Conservation (phyloP, 2,797 vertebrate species). For the Leptatherina wallacei region DNA sequence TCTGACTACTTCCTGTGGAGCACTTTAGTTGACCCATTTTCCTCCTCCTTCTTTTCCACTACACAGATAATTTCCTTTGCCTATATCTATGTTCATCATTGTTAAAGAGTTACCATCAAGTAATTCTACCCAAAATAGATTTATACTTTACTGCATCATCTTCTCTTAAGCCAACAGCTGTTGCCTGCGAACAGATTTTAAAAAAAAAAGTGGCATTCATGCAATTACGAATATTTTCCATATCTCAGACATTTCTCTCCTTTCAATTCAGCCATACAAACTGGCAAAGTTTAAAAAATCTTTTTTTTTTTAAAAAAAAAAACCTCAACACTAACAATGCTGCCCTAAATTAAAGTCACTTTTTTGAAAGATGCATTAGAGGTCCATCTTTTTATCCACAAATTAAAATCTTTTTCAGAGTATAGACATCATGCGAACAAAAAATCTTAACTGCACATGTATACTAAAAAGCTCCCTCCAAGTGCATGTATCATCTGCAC, state of each 20-base stretch:
- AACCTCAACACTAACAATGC: neutral
- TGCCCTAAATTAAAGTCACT: neutral
- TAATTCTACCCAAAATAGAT: constrained; percentile 30
- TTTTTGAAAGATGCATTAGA: neutral
- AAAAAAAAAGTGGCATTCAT: constrained; percentile 6
- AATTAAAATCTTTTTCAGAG: constrained; percentile 32
- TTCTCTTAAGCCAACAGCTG: constrained; percentile 23
- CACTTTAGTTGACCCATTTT: constrained; percentile 9
- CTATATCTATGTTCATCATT: constrained; percentile 42
- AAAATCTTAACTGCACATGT: neutral
- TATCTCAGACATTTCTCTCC: neutral
- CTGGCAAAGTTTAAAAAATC: neutral
- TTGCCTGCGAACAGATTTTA: constrained; percentile 13
- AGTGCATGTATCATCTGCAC: constrained; percentile 31
- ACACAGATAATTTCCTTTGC: constrained; percentile 31
- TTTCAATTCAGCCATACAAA: neutral
- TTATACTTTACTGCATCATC: constrained; percentile 18
- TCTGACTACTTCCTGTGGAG: constrained; percentile 48
- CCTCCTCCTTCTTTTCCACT: constrained; percentile 15
- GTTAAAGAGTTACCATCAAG: constrained; percentile 47
- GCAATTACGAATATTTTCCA: neutral
- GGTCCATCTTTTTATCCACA: constrained; percentile 3
- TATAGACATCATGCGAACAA: constrained; percentile 17
- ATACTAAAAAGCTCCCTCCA: constrained; percentile 1
- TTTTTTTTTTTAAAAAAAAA: constrained; percentile 9